These are phyloP conservation scores for Brenthis ino DNA, from an alignment of 2,888 invertebrate species.

Conservation along the genomic window DNA sequence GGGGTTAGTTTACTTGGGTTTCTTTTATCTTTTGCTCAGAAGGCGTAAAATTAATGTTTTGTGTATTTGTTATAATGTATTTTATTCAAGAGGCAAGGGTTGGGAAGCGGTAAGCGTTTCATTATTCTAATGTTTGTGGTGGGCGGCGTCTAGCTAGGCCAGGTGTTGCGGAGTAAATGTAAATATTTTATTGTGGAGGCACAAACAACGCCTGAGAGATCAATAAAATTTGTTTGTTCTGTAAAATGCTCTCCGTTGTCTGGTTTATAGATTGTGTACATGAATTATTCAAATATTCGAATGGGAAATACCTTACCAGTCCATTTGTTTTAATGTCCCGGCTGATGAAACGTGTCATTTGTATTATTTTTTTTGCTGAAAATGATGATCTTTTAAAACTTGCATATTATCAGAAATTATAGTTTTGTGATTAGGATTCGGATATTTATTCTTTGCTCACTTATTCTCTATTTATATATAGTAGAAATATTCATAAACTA, in stretches of 20 bases:
- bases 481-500: too few relatives aligned
- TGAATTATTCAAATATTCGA: conserved; percentile 77
- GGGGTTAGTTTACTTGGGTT: conserved; percentile 13
- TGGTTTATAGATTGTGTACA: conserved; percentile 78
- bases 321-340: conserved; percentile 76
- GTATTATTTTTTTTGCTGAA: conserved; percentile 40
- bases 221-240: conserved; percentile 82
- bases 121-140: conserved; percentile 75
- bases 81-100: conserved; percentile 63
- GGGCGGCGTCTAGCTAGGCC: conserved; percentile 63
- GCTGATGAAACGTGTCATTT: conserved; percentile 67
- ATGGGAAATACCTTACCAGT: conserved; percentile 64
- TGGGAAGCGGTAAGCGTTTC: conserved; percentile 65
- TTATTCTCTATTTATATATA: too few relatives aligned
- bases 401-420: not conserved
- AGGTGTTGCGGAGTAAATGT: conserved; percentile 79
- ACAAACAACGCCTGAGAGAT: conserved; percentile 80
- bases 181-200: conserved; percentile 79
- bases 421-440: too few relatives aligned
- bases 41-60: conserved; percentile 30
- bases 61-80: conserved; percentile 44
- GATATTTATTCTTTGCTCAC: too few relatives aligned
- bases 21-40: conserved; percentile 19
- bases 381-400: too few relatives aligned
- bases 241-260: conserved; percentile 77